phyloP scores from a whole-genome alignment of 1,140 invertebrate genomes.

The Dendrolimus kikuchii region DNA sequence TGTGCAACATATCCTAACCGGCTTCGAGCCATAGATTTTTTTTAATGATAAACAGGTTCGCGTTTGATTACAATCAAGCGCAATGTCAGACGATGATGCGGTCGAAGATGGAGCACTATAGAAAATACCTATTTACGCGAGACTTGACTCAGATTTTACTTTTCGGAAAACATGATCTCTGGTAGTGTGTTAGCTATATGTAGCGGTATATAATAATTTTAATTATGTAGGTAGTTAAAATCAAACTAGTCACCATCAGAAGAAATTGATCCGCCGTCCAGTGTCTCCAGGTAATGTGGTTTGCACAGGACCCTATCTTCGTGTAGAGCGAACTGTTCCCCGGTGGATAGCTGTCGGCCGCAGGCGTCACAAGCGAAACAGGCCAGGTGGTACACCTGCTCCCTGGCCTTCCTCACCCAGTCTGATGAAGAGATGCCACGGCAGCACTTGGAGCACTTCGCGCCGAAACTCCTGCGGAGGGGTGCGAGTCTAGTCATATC shows the following conservation, averaged over 20 bases:
- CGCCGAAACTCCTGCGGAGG: constrained; percentile 91
- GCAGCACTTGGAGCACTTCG: constrained; percentile 96
- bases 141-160: too few species aligned
- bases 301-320: constrained; percentile 95
- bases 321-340: constrained; percentile 97
- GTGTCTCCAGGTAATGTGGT: constrained; percentile 94
- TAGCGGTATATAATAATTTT: too few species aligned
- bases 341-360: constrained; percentile 95
- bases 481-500: constrained; percentile 17
- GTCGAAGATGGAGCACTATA: too few species aligned
- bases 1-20: too few species aligned
- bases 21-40: too few species aligned
- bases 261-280: constrained; percentile 92
- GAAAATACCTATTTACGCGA: too few species aligned
- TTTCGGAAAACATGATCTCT: too few species aligned
- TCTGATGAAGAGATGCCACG: constrained; percentile 93
- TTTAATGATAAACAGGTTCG: too few species aligned
- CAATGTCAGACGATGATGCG: too few species aligned
- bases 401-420: constrained; percentile 95
- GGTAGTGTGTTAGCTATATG: too few species aligned
- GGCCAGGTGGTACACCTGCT: constrained; percentile 97
- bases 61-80: too few species aligned
- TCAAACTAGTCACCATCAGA: constrained; percentile 79
- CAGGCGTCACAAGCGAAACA: constrained; percentile 99
- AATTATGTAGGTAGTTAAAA: neutral